Evolutionary conservation across 2,797 vertebrate species (phyloP).

Genomic region (Pachyuromys duprasi): DNA sequence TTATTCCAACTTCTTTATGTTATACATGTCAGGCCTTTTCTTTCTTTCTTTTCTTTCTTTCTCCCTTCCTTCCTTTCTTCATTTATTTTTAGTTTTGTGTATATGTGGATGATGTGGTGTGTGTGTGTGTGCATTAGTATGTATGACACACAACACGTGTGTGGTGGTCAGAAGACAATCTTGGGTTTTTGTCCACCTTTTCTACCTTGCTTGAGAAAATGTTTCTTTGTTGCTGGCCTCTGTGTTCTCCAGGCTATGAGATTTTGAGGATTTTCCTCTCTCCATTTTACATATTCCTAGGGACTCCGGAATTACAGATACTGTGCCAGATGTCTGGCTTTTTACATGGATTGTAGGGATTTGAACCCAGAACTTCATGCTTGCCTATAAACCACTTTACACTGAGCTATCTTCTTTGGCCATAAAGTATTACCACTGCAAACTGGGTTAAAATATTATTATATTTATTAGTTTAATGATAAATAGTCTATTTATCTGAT

Average conservation of each 20-base stretch:
- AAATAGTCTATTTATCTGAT: neutral
- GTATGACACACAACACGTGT: neutral
- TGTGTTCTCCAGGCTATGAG: neutral
- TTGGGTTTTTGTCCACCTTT: too few relatives aligned
- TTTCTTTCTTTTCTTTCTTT: neutral
- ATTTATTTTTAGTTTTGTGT: neutral
- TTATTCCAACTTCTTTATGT: neutral
- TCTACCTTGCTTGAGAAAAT: neutral
- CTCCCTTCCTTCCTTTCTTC: neutral
- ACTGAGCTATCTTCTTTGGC: neutral
- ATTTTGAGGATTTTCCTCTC: neutral
- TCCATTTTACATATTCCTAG: neutral
- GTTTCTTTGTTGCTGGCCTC: neutral
- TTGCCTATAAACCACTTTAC: neutral
- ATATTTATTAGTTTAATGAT: neutral
- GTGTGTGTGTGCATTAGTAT: neutral
- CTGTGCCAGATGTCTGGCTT: neutral
- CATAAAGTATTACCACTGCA: neutral
- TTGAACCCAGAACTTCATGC: neutral
- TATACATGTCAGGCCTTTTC: neutral
- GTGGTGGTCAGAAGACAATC: neutral
- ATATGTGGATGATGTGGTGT: neutral
- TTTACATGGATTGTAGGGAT: neutral
- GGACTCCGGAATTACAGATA: neutral
- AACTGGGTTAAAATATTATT: neutral